Base-by-base conservation (phyloP, 2,113 vertebrate species). In the Ameiurus melas region DNA sequence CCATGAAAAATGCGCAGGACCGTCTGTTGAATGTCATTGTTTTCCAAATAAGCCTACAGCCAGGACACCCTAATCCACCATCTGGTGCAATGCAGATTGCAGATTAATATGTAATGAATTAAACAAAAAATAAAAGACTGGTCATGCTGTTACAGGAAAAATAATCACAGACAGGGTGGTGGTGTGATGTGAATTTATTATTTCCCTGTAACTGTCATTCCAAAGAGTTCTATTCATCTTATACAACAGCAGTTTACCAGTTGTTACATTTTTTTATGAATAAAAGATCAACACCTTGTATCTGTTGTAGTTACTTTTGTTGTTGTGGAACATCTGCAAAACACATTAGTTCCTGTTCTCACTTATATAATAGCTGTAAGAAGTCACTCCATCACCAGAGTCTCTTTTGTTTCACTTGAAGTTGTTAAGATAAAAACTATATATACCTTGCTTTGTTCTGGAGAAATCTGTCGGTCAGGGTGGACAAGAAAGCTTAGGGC, bases 1-100 rank as follows among this genome's bases (percentile, higher is more conserved):
- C 66, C 87, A 92, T 93, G 68, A 93, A 93, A 92, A 89, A 93
- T 93, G 93, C 89, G 93, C 79, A 58, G 51, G 82, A 87, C 87
- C 86, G 85, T 92, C 89, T 92, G 88, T 73, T 78, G 43, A n/a
- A 89, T 92, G 86, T 79, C 1, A 84, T 89, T 89, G 75, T 89
- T 22, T 66, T 90, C 89, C 89, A 87, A 83, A 84, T 84, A 80
- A 85, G 57, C 86, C 85, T 75, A n/a, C 36, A 77, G 51, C 78
- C 71, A 79, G 17, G 81, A 43, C 86, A 83, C 88, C 88, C 1
- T 86, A 83, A 85, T 87, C 30, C 66, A 83, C 89, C 66, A 81
- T 87, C 83, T 91, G 64, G 30, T 88, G n/a, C 79, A 53, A 60
- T 62, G 39, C 51, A n/a, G 33, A 62, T 55, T 84, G 57, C 58